Evolutionary conservation across 2,797 vertebrate species (phyloP).

Genomic region (Artibeus jamaicensis): DNA sequence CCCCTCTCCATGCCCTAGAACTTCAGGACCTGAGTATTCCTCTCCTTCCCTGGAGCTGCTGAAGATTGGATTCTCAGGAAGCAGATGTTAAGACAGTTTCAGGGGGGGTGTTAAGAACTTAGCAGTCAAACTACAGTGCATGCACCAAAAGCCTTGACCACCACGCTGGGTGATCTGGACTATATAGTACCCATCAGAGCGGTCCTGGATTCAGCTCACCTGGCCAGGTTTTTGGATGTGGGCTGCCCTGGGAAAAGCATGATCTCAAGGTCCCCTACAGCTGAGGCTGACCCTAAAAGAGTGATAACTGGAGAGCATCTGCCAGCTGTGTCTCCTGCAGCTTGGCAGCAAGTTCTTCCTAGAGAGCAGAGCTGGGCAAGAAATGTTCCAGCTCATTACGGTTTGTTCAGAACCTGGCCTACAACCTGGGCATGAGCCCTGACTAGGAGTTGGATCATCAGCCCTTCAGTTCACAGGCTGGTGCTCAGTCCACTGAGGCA

Average conservation of each 20-base stretch:
- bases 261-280: neutral
- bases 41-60: neutral
- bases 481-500: no score
- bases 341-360: neutral
- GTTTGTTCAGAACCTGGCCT: neutral
- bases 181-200: neutral
- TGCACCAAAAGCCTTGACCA: neutral
- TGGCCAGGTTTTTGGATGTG: neutral
- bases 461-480: no score
- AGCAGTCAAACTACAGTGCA: neutral
- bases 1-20: neutral
- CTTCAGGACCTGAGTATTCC: neutral
- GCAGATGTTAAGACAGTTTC: neutral
- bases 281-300: neutral
- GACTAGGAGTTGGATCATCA: no score
- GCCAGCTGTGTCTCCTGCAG: neutral
- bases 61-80: neutral
- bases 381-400: accelerated
- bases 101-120: neutral
- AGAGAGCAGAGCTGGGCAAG: neutral
- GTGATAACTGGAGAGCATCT: neutral
- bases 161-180: neutral
- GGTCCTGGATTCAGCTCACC: neutral
- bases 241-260: neutral
- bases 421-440: no score